Conservation (phyloP, 1,140 invertebrate species). For the Platyura marginata region DNA sequence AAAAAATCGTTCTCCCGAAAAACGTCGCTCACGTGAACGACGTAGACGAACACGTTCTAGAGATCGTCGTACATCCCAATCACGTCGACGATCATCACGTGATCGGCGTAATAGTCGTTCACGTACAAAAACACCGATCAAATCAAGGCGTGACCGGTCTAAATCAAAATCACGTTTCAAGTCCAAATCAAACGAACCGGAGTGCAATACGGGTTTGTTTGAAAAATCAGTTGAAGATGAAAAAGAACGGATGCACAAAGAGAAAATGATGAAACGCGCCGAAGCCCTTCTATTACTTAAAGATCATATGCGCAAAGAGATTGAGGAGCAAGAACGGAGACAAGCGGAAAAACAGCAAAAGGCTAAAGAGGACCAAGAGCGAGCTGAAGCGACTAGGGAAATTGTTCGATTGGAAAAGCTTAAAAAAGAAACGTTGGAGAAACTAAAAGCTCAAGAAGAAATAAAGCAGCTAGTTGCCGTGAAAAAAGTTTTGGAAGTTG, state of each 20-base stretch:
- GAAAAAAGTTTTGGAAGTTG: constrained; percentile 4
- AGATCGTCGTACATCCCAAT: not conserved
- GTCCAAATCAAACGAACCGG: constrained; percentile 7
- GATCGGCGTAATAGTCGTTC: constrained; percentile 1
- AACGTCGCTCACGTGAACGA: constrained; percentile 10
- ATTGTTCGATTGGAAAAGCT: constrained; percentile 19
- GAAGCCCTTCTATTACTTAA: constrained; percentile 29
- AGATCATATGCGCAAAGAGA: constrained; percentile 33
- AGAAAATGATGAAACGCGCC: constrained; percentile 25
- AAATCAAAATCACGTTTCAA: not conserved
- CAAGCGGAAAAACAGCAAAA: constrained; percentile 23
- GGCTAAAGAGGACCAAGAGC: constrained; percentile 8
- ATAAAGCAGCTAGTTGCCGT: constrained; percentile 3
- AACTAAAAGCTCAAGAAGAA: constrained; percentile 19
- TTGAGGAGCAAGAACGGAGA: constrained; percentile 25
- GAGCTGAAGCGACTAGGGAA: constrained; percentile 12
- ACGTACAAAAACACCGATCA: constrained; percentile 1
- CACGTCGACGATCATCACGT: constrained; percentile 2
- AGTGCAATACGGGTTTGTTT: constrained; percentile 5
- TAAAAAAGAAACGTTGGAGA: constrained; percentile 18
- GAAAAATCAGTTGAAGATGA: constrained; percentile 7
- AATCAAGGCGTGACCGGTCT: constrained; percentile 8
- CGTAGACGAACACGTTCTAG: constrained; percentile 2
- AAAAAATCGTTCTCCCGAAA: constrained; percentile 11
- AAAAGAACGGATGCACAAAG: constrained; percentile 16